Evolutionary conservation across 2,888 invertebrate species (phyloP), one percentile per base, ranked within the genome.

Genomic region (Nomada flava): DNA sequence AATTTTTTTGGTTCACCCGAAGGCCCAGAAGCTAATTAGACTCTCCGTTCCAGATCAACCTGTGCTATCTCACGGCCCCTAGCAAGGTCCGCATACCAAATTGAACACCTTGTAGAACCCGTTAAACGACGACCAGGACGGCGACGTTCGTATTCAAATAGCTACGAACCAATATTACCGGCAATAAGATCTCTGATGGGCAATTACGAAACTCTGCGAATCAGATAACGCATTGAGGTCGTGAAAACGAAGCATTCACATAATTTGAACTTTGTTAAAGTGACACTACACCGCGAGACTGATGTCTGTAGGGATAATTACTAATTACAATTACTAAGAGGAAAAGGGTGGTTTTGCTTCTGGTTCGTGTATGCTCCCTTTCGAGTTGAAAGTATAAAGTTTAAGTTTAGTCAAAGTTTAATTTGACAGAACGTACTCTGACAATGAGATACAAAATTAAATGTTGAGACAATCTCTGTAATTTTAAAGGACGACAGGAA

Each of bases 141-240:
- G 50, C 23, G 9, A 9, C 10, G 36, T 42, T 74, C 50, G 67
- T 59, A 50, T 59, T 67, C 36, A 74, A 74, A 50, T 20, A 79
- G 53, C 44, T 62, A 71, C 64, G 69, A 74, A 47, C 64, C 74
- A 72, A 71, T 71, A 67, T 72, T 80, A 76, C 63, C 23, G 15
- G 50, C 78, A 74, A 81, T 81, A 78, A 78, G 69, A 73, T 78
- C 73, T 47, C 73, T 55, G 60, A 70, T 69, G 64, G 73, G 69
- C 69, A 70, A 73, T 78, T 81, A 78, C 67, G 13, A 52, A 67
- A 67, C 50, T 42, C 50, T 47, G 10, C 5, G 67, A 44, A 57
- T 65, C 57, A 20, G 57, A 65, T 59, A 42, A 23, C 67, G 23
- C 18, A 20, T 18, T 29, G 5, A 9, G 36, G 50, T 36, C 73